These are phyloP conservation scores for Salvelinus sp. DNA, from an alignment of 2,113 vertebrate species.

Conservation along the genomic window DNA sequence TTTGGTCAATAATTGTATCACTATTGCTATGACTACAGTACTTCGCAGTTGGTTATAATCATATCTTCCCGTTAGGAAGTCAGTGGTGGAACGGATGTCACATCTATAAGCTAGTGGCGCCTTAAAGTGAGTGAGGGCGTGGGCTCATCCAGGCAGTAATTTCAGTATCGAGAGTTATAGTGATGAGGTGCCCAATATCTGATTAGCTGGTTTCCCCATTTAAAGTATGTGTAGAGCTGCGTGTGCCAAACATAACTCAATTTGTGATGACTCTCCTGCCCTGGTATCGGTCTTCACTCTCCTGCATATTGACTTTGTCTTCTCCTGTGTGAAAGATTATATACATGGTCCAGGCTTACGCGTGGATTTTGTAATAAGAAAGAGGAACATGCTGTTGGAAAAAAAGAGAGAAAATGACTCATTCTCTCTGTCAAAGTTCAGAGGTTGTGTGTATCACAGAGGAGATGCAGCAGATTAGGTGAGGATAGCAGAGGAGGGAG, in stretches of 20 bases:
- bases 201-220: conserved; percentile 84
- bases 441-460: conserved; percentile 42
- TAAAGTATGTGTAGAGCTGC: conserved; percentile 69
- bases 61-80: conserved; percentile 56
- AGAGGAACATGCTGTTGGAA: conserved; percentile 62
- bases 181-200: conserved; percentile 76
- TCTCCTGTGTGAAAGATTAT: conserved; percentile 74
- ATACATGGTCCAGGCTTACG: conserved; percentile 67
- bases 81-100: conserved; percentile 64
- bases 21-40: conserved; percentile 47
- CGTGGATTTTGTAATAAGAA: conserved; percentile 77
- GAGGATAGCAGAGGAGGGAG: conserved; percentile 18
- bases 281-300: conserved; percentile 66
- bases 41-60: conserved; percentile 52
- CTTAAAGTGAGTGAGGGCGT: conserved; percentile 71
- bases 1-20: conserved; percentile 43
- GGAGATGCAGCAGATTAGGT: conserved; percentile 43
- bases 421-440: conserved; percentile 62
- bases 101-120: conserved; percentile 72
- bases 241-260: conserved; percentile 71
- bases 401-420: conserved; percentile 65
- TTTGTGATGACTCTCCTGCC: conserved; percentile 63
- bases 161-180: conserved; percentile 77
- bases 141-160: conserved; percentile 69
- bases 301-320: conserved; percentile 75